phyloP scores from a whole-genome alignment of 2,113 vertebrate species.

The Casuarius casuarius region DNA sequence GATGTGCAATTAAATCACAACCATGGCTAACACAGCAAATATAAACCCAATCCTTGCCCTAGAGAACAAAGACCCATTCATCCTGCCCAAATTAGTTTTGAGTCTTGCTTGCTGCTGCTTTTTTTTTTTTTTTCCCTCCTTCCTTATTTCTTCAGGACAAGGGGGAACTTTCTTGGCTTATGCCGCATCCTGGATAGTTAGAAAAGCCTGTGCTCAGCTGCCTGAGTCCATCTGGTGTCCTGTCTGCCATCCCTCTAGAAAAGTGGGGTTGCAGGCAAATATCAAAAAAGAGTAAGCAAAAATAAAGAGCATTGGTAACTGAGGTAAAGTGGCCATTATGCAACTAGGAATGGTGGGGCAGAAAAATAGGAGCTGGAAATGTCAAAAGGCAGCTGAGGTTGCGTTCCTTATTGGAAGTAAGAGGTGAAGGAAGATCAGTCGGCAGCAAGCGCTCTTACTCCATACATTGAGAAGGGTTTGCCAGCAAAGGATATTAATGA shows the following conservation, averaged over 20 bases:
- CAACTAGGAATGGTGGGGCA: background rate
- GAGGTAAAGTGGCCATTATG: background rate
- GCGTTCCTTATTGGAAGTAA: slow-evolving; percentile 49
- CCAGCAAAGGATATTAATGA: slow-evolving; percentile 61
- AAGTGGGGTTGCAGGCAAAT: slow-evolving; percentile 29
- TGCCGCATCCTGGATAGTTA: slow-evolving; percentile 38
- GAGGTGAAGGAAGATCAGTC: slow-evolving; percentile 48
- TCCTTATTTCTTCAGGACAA: slow-evolving; percentile 19
- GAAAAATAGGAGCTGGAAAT: slow-evolving; percentile 21
- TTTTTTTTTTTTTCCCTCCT: background rate
- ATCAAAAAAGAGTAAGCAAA: background rate
- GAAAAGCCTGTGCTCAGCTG: slow-evolving; percentile 23
- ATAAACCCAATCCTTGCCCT: slow-evolving; percentile 51
- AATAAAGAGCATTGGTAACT: slow-evolving; percentile 3
- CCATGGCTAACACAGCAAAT: slow-evolving; percentile 63
- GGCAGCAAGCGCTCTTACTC: background rate
- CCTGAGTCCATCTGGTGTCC: background rate
- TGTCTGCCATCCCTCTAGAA: slow-evolving; percentile 7
- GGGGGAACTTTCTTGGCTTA: slow-evolving; percentile 45
- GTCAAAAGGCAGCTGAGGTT: slow-evolving; percentile 21
- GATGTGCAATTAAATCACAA: slow-evolving; percentile 63
- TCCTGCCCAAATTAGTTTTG: slow-evolving; percentile 39
- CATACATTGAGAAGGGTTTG: slow-evolving; percentile 48
- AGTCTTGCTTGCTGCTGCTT: slow-evolving; percentile 30
- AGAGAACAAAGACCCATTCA: slow-evolving; percentile 64